phyloP scores from a whole-genome alignment of 2,888 invertebrate genomes.

The Artemia sp. region DNA sequence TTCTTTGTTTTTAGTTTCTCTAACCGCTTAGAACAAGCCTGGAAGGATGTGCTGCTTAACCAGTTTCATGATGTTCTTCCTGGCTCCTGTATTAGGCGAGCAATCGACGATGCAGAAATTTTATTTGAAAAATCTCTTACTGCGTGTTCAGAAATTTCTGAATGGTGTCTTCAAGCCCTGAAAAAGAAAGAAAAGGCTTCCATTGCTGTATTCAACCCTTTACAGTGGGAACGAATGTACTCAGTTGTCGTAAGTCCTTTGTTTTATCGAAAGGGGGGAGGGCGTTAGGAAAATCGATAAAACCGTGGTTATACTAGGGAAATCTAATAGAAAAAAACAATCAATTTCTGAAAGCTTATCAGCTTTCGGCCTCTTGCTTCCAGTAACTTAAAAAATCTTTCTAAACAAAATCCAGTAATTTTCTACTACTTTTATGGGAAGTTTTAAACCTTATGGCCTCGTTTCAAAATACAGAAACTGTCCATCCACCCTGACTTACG shows the following conservation, averaged over 20 bases:
- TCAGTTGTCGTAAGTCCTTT: not conserved
- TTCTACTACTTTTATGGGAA: too few species aligned
- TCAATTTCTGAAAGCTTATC: too few species aligned
- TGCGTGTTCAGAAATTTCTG: constrained; percentile 14
- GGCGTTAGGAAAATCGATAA: too few species aligned
- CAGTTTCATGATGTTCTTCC: constrained; percentile 40
- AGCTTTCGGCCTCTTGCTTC: too few species aligned
- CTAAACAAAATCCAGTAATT: too few species aligned
- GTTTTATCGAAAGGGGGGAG: too few species aligned
- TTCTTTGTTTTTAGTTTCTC: not conserved
- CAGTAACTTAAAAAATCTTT: too few species aligned
- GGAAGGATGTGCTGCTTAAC: constrained; percentile 36
- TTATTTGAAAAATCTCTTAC: constrained; percentile 27
- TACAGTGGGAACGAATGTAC: constrained; percentile 1
- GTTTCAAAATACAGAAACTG: too few species aligned
- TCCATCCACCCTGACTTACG: too few species aligned
- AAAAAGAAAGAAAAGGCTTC: constrained; percentile 9
- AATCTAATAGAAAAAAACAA: too few species aligned
- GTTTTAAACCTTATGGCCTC: too few species aligned
- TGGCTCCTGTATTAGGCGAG: constrained; percentile 34
- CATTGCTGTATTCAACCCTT: constrained; percentile 16
- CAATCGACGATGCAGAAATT: constrained; percentile 31
- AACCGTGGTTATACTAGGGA: too few species aligned
- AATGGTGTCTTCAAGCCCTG: constrained; percentile 18
- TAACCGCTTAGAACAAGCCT: constrained; percentile 27